Evolutionary conservation across 2,797 vertebrate species (phyloP), one percentile per base, ranked within the genome.

Genomic region (Avahi laniger): DNA sequence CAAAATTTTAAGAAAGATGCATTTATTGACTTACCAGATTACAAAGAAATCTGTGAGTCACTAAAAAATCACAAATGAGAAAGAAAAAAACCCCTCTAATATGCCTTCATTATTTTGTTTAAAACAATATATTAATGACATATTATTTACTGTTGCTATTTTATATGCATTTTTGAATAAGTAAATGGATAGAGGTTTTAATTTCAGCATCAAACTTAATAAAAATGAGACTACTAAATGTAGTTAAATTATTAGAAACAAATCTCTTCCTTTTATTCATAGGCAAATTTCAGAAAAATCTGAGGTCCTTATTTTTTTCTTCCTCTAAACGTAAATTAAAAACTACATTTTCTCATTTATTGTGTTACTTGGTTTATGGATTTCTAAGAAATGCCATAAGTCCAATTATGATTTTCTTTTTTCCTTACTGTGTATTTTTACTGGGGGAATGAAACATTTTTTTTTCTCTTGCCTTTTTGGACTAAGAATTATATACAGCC

Each of bases 21-120:
- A 93, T 35, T 73, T 97, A 52, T 95, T 97, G 67, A 97, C 38
- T 75, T 84, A 79, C 73, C 33, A 93, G n/a, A 43, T 90, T 93
- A 67, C 28, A 89, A 59, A 75, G 65, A 76, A 59, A 86, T 84
- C 10, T 13, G 41, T 61, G 28, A 24, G 17, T 59, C 20, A 81
- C n/a, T 54, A 52, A 43, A 59, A 94, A 89, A 50, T 95, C 33
- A 78, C 7, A 35, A 35, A 50, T 48, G 48, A 88, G 35, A 15
- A 65, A 78, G 26, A 65, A 38, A 38, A 38, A 41, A 84, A 72
- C 1, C 2, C 14, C 24, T 69, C 35, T 33, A 83, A 72, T 1
- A 83, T 24, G 35, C 28, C 54, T 90, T 83, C 59, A 57, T 57
- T 76, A 73, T 89, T 96, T 94, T 85, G 1, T 69, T 87, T 93